Percentiles rank a stretch among this genome's conserved stretches.
Conservation (phyloP, 2,113 vertebrate genomes). For the Copsychus sechellarum region DNA sequence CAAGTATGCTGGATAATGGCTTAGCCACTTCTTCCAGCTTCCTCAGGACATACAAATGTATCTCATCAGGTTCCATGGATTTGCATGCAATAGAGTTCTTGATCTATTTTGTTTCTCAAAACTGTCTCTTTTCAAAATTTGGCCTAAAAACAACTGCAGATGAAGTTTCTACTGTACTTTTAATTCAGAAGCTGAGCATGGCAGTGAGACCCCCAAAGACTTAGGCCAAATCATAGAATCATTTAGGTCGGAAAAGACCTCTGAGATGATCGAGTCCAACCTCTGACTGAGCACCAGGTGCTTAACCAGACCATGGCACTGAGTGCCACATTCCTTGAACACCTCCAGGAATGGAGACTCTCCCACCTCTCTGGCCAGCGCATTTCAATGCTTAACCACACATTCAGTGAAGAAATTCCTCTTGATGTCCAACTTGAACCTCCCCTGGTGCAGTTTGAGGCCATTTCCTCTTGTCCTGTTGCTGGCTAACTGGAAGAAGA, state of each 20-base stretch:
- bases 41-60: not conserved
- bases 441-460: not conserved
- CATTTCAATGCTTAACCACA: not conserved
- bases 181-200: not conserved
- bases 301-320: not conserved
- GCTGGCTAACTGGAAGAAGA: not conserved
- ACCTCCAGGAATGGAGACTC: not conserved
- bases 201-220: fast-evolving
- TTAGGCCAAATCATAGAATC: fast-evolving
- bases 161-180: not conserved
- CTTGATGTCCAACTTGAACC: not conserved
- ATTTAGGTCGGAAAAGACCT: not conserved
- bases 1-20: not conserved
- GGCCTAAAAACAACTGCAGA: not conserved
- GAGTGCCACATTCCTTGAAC: not conserved
- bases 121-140: not conserved
- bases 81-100: fast-evolving
- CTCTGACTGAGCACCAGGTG: not conserved
- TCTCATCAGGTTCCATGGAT: not conserved
- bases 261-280: not conserved
- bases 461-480: not conserved
- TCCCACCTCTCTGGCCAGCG: not conserved
- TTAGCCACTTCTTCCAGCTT: not conserved
- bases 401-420: not conserved
- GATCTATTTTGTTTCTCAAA: not conserved